Conservation (phyloP, 2,797 vertebrate species). For the Coccyzus lansbergi region DNA sequence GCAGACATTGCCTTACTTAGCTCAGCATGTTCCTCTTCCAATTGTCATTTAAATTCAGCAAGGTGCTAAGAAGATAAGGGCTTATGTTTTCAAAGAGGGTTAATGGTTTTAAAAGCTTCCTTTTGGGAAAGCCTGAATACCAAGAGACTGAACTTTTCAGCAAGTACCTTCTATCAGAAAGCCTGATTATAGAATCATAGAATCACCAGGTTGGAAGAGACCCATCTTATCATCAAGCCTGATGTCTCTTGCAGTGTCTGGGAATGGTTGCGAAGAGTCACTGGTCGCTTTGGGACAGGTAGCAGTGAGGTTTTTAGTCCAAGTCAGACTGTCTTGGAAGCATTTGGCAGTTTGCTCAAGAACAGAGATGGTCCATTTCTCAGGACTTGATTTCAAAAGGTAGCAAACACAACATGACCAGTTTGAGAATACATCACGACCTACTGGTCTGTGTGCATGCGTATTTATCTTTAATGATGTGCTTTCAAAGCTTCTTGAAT, state of each 20-base stretch:
- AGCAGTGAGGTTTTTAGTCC: background rate
- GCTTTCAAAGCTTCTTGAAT: slow-evolving; percentile 21
- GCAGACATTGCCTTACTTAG: background rate
- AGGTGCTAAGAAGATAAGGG: background rate
- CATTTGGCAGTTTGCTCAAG: background rate
- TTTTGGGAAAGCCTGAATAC: background rate
- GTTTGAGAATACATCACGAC: background rate
- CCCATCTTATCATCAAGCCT: too few species aligned
- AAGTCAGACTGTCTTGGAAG: background rate
- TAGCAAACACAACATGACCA: background rate
- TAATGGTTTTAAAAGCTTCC: background rate
- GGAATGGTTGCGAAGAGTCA: background rate
- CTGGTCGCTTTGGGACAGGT: background rate
- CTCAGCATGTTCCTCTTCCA: background rate
- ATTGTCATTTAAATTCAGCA: background rate
- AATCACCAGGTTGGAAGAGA: too few species aligned
- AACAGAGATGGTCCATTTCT: background rate
- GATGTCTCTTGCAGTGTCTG: background rate
- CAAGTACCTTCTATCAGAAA: background rate
- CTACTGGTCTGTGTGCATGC: background rate
- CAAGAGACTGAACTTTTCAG: background rate
- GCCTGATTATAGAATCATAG: too few species aligned
- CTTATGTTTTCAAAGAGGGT: background rate
- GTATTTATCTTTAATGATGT: background rate
- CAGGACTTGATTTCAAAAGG: background rate